Base-by-base conservation (phyloP, 2,113 vertebrate species). In the Cyprinodon variegatus region DNA sequence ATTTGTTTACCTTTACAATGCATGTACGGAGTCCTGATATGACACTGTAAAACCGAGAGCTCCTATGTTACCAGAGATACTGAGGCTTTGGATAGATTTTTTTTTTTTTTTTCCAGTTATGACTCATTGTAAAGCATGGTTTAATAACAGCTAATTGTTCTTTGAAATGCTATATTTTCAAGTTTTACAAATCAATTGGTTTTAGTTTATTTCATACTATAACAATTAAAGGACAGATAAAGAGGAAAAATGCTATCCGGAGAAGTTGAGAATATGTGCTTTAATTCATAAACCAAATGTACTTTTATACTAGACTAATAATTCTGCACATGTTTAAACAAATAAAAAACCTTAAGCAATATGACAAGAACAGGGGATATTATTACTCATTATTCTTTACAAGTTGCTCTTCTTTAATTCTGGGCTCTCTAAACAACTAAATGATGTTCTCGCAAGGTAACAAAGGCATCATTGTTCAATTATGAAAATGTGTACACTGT, bases 1-100 rank as follows among this genome's bases (percentile, higher is more conserved):
- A 59, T 81, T 77, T 29, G n/a, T 76, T 81, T 89, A 71, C 74
- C 36, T 69, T 57, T 41, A 71, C 37, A 73, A 69, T 38, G 11
- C 59, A 61, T 43, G 8, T 11, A 36, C 39, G 61, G 48, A 74
- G 46, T 77, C 36, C 72, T 77, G 38, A 72, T 59, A 45, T 75
- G 45, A 72, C 14, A 5, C 7, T 68, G 46, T 38, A 45, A 72
- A 65, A 77, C 66, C 57, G 17, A 63, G 39, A 63, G 46, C 46
- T 37, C 62, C 81, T 72, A 20, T 68, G 61, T 72, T 76, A 61
- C 57, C 10, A 53, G 72, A 70, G 69, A 74, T 72, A 68, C 41
- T 81, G 48, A 37, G 70, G 71, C 77, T 70, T 81, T 79, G 70
- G 40, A 39, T 68, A 43, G 53, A 15, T n/a, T n/a, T n/a, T n/a